Base-by-base conservation (phyloP, 2,113 vertebrate genomes). In the Struthio camelus region DNA sequence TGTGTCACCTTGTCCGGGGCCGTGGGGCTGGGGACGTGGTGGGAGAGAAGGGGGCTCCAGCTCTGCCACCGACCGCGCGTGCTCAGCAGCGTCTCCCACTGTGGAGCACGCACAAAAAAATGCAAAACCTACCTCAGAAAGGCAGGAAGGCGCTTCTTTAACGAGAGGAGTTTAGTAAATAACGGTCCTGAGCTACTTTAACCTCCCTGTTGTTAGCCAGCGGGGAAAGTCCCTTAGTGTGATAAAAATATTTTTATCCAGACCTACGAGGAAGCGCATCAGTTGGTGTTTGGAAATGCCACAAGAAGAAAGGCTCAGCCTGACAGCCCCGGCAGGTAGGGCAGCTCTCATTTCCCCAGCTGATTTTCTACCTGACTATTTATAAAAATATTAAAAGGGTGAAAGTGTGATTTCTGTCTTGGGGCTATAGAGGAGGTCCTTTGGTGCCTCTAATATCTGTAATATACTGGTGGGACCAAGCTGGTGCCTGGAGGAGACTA, bases 341-440 rank as follows among this genome's bases (percentile, higher is more conserved):
- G 65, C 62, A 28, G n/a, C 2, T 7, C 50, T 40, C 8, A 1
- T 56, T 46, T 42, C 32, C 38, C 46, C 38, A n/a, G 66, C 38
- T 17, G 27, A 11, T 34, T 59, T 30, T n/a, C 38, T 38, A 19
- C n/a, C 69, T 8, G 28, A 36, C 18, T 9, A 7, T 38, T 16
- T 10, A 14, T 17, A 13, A n/a, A 53, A 30, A 25, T 10, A 14
- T 4, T 15, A 28, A 51, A 28, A 15, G 46, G 25, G 14, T 46
- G 10, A 2, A 24, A 54, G 23, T 1, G 34, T 20, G 32, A n/a
- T 36, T 59, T 51, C 0, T 3, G 51, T 11, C 38, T 11, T 19
- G 28, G 80, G 46, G 14, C 34, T 7, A 8, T 7, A 2, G 25
- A 28, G 54, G 18, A 0, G 3, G 38, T 24, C 38, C 53, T 32